Evolutionary conservation across 2,797 vertebrate genomes (phyloP).

Genomic region (Ispidina lecontei): DNA sequence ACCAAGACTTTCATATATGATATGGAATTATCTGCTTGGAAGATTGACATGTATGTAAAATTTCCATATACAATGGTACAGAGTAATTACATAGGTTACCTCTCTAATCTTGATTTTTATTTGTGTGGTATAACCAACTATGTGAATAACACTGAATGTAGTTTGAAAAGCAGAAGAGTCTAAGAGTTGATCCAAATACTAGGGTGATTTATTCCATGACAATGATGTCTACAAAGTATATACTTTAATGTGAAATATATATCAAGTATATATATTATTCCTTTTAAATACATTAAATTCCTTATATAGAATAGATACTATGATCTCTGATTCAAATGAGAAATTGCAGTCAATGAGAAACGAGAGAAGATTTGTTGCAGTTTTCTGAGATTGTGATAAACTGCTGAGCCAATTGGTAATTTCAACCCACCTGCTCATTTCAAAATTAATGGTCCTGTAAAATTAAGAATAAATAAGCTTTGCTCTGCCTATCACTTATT

Average conservation of each 20-base stretch:
- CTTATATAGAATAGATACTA: conserved; percentile 33
- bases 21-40: background rate
- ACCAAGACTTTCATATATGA: background rate
- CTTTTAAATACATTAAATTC: conserved; percentile 51
- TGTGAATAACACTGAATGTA: background rate
- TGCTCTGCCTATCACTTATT: conserved; percentile 56
- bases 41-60: background rate
- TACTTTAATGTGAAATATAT: conserved; percentile 50
- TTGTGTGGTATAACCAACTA: background rate
- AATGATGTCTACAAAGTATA: conserved; percentile 50
- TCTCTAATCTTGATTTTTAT: background rate
- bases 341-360: conserved; percentile 38
- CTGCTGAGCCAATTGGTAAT: conserved; percentile 45
- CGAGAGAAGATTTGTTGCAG: conserved; percentile 24
- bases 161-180: conserved; percentile 23
- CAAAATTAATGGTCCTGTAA: conserved; percentile 53
- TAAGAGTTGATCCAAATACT: conserved; percentile 24
- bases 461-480: conserved; percentile 59
- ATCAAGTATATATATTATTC: conserved; percentile 62
- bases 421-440: conserved; percentile 65
- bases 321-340: conserved; percentile 19
- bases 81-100: background rate
- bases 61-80: background rate
- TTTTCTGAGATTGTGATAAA: conserved; percentile 61
- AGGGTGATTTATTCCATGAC: conserved; percentile 46